Evolutionary conservation across 2,797 vertebrate species (phyloP), one percentile per base, ranked within the genome.

Genomic region (Peromyscus melanophrys): DNA sequence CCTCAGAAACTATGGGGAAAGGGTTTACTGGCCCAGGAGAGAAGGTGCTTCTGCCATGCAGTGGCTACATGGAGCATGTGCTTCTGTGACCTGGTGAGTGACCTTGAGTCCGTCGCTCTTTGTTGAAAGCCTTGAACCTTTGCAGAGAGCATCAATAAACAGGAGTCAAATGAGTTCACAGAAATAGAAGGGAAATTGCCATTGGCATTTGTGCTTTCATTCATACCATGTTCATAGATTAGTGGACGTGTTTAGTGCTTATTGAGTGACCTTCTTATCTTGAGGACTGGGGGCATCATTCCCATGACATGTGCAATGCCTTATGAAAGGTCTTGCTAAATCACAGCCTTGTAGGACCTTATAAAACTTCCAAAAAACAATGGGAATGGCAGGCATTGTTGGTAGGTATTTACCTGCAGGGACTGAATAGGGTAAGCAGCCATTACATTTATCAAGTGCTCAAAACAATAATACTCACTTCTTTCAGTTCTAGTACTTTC

Each of bases 241-340:
- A 77, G 49, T 49, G 76, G 83, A 31, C 34, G 37, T 49, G 65
- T 84, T 81, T 89, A 77, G 55, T 96, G 34, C 31, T 73, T 90
- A 96, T 63, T 71, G 96, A 97, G 90, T 90, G 97, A 93, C 96
- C 96, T 89, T 76, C 80, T 97, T 95, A 83, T 89, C 75, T 40
- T 65, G 40, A 49, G 65, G 76, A 65, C 81, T 85, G 12, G 75
- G 76, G 67, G 14, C 88, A 49, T 65, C 16, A 67, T 89, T 96
- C 73, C 21, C 43, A 9, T n/a, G 31, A 73, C 59, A 78, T 4
- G 11, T n/a, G 17, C 6, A 52, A 8, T 49, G 49, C 85, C 6
- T 65, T 88, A 31, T 94, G 67, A 37, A 85, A 95, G n/a, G 46
- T 88, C 31, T 61, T 76, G 86, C 61, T 81, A 61, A 57, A 71